Percentiles rank a stretch among this genome's conserved stretches.
These are phyloP conservation scores for Aegypius monachus DNA, from an alignment of 2,113 vertebrate genomes.

Conservation along the genomic window DNA sequence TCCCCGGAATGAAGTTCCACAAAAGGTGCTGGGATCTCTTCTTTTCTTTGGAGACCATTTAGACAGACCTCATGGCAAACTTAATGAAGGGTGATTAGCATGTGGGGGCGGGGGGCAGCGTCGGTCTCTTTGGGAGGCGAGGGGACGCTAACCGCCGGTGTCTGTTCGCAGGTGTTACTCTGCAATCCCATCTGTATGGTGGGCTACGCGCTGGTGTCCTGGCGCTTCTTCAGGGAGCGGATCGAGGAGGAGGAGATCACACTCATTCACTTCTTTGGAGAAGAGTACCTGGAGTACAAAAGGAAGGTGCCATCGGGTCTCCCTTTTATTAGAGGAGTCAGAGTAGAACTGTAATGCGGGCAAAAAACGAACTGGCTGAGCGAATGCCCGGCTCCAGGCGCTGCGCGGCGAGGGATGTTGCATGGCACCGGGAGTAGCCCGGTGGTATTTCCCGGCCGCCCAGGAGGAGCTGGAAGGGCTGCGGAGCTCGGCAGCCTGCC, in stretches of 20 bases:
- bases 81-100: neutral
- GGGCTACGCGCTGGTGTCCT: constrained; percentile 88
- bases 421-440: neutral
- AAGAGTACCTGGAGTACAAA: constrained; percentile 94
- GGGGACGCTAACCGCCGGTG: neutral
- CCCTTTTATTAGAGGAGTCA: constrained; percentile 93
- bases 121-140: accelerated
- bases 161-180: constrained; percentile 82
- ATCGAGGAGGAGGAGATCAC: constrained; percentile 94
- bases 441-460: neutral
- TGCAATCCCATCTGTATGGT: constrained; percentile 91
- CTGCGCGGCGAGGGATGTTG: neutral
- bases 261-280: constrained; percentile 93
- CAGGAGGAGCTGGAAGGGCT: constrained; percentile 37
- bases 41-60: neutral
- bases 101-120: neutral
- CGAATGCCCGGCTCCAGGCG: neutral
- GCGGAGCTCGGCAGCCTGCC: neutral
- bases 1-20: neutral
- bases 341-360: constrained; percentile 75
- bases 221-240: constrained; percentile 95
- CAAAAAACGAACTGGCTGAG: neutral
- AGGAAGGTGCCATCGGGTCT: constrained; percentile 87
- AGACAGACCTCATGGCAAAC: neutral
- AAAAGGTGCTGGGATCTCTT: neutral